phyloP scores from a whole-genome alignment of 2,113 vertebrate species.

The Polypterus bichir region DNA sequence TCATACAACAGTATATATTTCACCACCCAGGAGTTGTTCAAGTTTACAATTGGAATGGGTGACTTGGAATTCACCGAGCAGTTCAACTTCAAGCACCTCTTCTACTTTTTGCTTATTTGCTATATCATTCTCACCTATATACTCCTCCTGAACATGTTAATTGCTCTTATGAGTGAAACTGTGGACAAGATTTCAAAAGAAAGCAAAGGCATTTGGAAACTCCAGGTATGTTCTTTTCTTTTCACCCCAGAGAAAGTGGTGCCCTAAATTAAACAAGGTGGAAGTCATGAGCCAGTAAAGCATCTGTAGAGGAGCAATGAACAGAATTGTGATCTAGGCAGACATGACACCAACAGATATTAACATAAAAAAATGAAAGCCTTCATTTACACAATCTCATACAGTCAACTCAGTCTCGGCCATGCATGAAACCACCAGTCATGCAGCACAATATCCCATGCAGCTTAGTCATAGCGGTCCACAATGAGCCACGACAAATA shows the following conservation, averaged over 20 bases:
- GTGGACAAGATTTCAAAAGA: conserved; percentile 73
- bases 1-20: conserved; percentile 64
- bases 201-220: conserved; percentile 84
- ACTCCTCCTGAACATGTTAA: conserved; percentile 96
- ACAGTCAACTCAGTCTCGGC: too few relatives aligned
- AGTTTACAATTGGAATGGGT: conserved; percentile 96
- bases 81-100: conserved; percentile 72
- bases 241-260: neutral
- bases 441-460: too few relatives aligned
- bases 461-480: too few relatives aligned
- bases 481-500: too few relatives aligned
- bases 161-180: conserved; percentile 85
- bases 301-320: too few relatives aligned
- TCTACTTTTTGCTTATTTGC: conserved; percentile 70
- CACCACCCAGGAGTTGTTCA: conserved; percentile 85
- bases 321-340: too few relatives aligned
- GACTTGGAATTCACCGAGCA: conserved; percentile 86
- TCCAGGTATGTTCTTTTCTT: conserved; percentile 57
- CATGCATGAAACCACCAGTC: too few relatives aligned
- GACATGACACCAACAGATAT: too few relatives aligned
- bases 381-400: neutral
- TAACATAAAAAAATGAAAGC: too few relatives aligned
- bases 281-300: neutral
- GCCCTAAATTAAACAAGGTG: neutral
- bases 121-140: conserved; percentile 94